Evolutionary conservation across 1,140 invertebrate genomes (phyloP).

Genomic region (Drosophila sulfurigaster): DNA sequence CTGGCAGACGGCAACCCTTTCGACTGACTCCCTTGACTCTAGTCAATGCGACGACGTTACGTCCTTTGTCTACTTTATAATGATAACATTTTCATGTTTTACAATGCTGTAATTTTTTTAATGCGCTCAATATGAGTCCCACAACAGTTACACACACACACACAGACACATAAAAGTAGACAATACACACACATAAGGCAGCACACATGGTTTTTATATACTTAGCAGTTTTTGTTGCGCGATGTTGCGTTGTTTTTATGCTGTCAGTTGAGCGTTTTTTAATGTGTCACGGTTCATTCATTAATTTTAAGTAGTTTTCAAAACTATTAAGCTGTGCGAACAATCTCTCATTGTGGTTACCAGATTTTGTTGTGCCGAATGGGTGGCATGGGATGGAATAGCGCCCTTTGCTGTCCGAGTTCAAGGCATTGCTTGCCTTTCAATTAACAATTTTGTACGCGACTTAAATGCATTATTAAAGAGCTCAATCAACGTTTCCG

Average conservation of each 20-base stretch:
- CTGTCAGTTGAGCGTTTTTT: slow-evolving; percentile 64
- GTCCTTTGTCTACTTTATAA: slow-evolving; percentile 79
- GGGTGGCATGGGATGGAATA: background rate
- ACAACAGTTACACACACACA: slow-evolving; percentile 27
- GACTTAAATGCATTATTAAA: slow-evolving; percentile 70
- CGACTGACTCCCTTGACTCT: slow-evolving; percentile 30
- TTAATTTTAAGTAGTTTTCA: slow-evolving; percentile 74
- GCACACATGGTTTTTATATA: slow-evolving; percentile 31
- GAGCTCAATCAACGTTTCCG: slow-evolving; percentile 69
- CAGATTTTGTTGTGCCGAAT: slow-evolving; percentile 43
- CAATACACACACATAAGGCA: slow-evolving; percentile 9
- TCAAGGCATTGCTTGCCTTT: slow-evolving; percentile 39
- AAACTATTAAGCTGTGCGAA: slow-evolving; percentile 68
- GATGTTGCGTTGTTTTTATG: slow-evolving; percentile 55
- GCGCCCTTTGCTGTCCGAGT: slow-evolving; percentile 6
- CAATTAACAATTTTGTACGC: slow-evolving; percentile 55
- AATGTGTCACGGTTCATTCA: slow-evolving; percentile 77
- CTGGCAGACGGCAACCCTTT: slow-evolving; percentile 9
- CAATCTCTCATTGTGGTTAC: slow-evolving; percentile 51
- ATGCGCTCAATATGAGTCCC: slow-evolving; percentile 56
- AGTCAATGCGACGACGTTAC: slow-evolving; percentile 32
- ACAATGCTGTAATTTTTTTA: slow-evolving; percentile 75
- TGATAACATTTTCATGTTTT: slow-evolving; percentile 81
- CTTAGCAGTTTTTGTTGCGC: slow-evolving; percentile 30
- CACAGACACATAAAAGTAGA: background rate